Percentiles rank a stretch among this genome's conserved stretches.
phyloP scores from a whole-genome alignment of 23 tunicate species.

The Diplosoma virens region DNA sequence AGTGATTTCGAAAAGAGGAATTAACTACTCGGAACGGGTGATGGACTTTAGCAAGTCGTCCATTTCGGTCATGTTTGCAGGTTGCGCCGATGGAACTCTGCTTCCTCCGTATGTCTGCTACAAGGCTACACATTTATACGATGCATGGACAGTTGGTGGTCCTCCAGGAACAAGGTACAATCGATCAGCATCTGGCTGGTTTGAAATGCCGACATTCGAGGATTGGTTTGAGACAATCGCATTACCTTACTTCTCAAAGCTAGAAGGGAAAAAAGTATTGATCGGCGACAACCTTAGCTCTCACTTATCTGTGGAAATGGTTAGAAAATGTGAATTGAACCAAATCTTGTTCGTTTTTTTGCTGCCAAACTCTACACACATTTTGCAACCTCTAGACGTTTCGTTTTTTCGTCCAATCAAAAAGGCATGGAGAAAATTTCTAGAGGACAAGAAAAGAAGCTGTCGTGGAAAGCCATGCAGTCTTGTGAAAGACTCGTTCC shows the following conservation, averaged over 20 bases:
- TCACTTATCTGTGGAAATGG: background rate
- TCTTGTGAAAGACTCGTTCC: background rate
- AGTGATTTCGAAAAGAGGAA: background rate
- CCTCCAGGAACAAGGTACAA: background rate
- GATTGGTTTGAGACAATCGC: background rate
- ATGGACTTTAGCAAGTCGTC: background rate
- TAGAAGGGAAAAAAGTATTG: background rate
- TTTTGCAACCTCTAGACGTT: background rate
- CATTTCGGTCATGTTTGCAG: conserved; percentile 18
- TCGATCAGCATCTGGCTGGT: background rate
- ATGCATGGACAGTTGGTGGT: background rate
- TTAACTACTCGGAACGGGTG: conserved; percentile 3
- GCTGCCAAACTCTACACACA: background rate
- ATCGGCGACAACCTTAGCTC: background rate
- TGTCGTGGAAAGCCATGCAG: background rate
- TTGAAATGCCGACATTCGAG: background rate
- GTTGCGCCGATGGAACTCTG: conserved; percentile 10
- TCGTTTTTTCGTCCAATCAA: background rate
- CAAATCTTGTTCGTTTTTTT: background rate
- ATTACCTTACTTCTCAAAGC: background rate
- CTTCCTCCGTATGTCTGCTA: background rate
- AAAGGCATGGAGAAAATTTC: conserved; percentile 1
- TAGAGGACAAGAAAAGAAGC: background rate
- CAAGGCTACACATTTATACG: background rate
- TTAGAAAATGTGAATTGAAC: background rate